Percentiles rank a stretch among this genome's conserved stretches.
phyloP scores from a whole-genome alignment of 2,888 invertebrate species.

The Parochlus steinenii region DNA sequence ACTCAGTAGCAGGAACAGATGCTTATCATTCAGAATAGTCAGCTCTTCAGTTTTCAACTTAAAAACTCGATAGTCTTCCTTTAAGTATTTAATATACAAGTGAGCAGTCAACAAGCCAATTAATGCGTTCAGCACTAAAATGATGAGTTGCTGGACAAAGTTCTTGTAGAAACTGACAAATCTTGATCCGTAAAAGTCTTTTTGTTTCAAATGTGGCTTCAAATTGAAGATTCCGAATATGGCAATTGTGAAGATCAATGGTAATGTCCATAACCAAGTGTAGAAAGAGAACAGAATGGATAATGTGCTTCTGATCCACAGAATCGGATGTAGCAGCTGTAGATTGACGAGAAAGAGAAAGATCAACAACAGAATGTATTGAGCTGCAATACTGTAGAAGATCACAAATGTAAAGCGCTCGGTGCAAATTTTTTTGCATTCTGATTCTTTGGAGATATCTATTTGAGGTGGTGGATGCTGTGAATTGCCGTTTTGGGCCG shows the following conservation, averaged over 20 bases:
- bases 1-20: conserved; percentile 46
- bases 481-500: too few relatives aligned
- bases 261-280: conserved; percentile 47
- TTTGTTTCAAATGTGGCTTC: conserved; percentile 45
- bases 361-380: conserved; percentile 33
- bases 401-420: conserved; percentile 33
- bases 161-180: conserved; percentile 27
- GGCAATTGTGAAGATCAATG: conserved; percentile 44
- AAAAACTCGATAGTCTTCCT: conserved; percentile 38
- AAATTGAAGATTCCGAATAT: conserved; percentile 56
- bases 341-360: conserved; percentile 42
- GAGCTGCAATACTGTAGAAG: conserved; percentile 39
- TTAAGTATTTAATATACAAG: conserved; percentile 48
- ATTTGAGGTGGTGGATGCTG: not conserved
- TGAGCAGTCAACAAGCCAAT: conserved; percentile 51
- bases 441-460: conserved; percentile 14
- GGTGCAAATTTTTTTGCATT: conserved; percentile 23
- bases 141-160: not conserved
- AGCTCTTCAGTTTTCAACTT: conserved; percentile 32
- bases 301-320: conserved; percentile 46
- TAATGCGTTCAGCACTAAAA: conserved; percentile 30
- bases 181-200: conserved; percentile 45
- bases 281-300: conserved; percentile 33
- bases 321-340: conserved; percentile 42
- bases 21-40: conserved; percentile 43